phyloP scores from a whole-genome alignment of 2,113 vertebrate species.

The Chinchilla lanigera region DNA sequence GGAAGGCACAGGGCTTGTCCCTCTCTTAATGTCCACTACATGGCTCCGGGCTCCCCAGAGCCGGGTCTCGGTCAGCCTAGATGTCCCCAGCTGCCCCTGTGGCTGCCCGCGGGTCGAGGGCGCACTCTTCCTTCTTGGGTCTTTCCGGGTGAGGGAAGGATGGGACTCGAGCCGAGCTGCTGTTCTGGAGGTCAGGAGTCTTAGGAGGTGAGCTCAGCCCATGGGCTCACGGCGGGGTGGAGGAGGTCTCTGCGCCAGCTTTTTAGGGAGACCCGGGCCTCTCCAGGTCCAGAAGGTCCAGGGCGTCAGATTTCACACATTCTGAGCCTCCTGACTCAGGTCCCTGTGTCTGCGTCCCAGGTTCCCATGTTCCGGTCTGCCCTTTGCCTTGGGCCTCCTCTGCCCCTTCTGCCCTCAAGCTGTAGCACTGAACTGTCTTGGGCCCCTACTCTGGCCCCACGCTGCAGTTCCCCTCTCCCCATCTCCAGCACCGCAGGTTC shows the following conservation, averaged over 20 bases:
- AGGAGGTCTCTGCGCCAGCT: not conserved
- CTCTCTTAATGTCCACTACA: accelerated
- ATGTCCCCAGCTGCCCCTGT: accelerated
- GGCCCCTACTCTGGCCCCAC: accelerated
- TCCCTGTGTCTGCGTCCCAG: accelerated
- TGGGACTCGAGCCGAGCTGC: too few relatives aligned
- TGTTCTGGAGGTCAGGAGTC: not conserved
- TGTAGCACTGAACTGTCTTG: accelerated
- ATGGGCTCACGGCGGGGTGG: accelerated
- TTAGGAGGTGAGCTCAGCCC: too few relatives aligned
- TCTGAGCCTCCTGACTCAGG: not conserved
- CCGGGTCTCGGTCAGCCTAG: not conserved
- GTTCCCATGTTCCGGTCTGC: accelerated
- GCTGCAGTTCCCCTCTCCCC: not conserved
- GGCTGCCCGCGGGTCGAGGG: accelerated
- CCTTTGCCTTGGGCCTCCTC: too few relatives aligned
- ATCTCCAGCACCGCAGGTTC: not conserved
- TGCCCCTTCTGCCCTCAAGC: accelerated
- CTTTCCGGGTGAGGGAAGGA: too few relatives aligned
- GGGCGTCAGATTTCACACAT: not conserved
- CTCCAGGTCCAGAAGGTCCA: not conserved
- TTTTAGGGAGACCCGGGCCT: accelerated
- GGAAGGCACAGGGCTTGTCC: accelerated
- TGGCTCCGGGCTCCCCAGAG: not conserved
- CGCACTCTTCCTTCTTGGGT: not conserved